Evolutionary conservation across 2,113 vertebrate genomes (phyloP), one percentile per base, ranked within the genome.

Genomic region (Amazona vittata): DNA sequence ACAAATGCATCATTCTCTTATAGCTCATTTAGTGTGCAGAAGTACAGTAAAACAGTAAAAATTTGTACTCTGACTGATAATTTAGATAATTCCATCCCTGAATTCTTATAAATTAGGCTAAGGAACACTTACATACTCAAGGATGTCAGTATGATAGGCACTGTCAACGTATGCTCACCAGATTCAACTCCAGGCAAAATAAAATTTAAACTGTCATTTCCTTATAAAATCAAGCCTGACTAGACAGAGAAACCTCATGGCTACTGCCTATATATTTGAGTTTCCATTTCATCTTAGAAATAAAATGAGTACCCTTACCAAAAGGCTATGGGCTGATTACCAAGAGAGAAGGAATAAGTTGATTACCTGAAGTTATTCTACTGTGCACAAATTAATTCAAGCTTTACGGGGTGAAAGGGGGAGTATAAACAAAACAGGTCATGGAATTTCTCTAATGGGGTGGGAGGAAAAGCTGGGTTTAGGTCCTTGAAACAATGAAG

Each of bases 191-290:
- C 35, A 86, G 69, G 89, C 69, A 81, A 89, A 89, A 91, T 37
- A 33, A 95, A 93, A 65, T 75, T 91, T 75, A 82, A 87, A 67
- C 69, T 97, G 92, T 43, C 84, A 93, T 78, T 84, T 91, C 44
- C 69, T 68, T 84, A 77, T 91, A 86, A 93, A 95, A 78, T 95
- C 60, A 93, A 84, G 63, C 39, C 11, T 68, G 65, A 85, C 22
- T n/a, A 68, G 65, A 80, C 65, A 90, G 26, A 64, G 29, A 95
- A 82, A 85, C 70, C 74, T 85, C 52, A 46, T 80, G 67, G 85
- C 79, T 83, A 93, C 59, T 49, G 82, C 47, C 52, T 85, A 21
- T n/a, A 33, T 41, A 16, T 83, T 68, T 73, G 75, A 92, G 18
- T 73, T 83, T 20, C 41, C 82, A 47, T 28, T 47, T 64, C 39